These are phyloP conservation scores for Cyprinodon variegatus DNA, from an alignment of 2,113 vertebrate species.

Conservation along the genomic window DNA sequence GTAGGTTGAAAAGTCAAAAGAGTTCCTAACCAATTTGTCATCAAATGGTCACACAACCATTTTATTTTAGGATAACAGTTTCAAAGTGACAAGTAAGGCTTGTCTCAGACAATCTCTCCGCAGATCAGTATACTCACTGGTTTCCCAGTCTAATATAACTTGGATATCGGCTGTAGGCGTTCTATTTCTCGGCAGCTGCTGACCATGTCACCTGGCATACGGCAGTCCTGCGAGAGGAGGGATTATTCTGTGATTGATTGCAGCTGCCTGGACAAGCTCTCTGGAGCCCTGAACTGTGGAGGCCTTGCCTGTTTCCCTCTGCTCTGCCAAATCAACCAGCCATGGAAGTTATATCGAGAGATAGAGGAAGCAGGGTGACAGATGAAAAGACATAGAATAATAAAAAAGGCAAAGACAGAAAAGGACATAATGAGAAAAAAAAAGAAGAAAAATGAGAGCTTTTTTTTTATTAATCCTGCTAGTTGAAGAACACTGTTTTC, in stretches of 20 bases:
- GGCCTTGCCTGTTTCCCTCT: conserved; percentile 57
- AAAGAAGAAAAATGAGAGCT: conserved; percentile 1
- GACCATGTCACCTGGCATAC: conserved; percentile 63
- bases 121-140: background rate
- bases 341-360: conserved; percentile 58
- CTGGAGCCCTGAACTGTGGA: conserved; percentile 69
- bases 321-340: conserved; percentile 69
- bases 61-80: background rate
- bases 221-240: conserved; percentile 52
- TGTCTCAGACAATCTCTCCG: background rate
- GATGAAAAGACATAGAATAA: conserved; percentile 33
- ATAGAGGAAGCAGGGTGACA: conserved; percentile 24
- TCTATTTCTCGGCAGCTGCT: conserved; percentile 55
- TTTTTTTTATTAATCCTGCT: conserved; percentile 4
- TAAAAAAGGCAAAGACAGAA: conserved; percentile 13
- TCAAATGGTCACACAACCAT: background rate
- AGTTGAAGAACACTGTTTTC: conserved; percentile 10
- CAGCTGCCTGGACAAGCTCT: conserved; percentile 62
- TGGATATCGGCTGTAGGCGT: conserved; percentile 25
- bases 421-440: background rate
- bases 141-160: conserved; percentile 37
- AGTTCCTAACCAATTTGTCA: background rate
- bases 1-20: background rate
- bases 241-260: conserved; percentile 72
- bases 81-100: background rate